These are phyloP conservation scores for Synanthedon myopaeformis DNA, from an alignment of 2,888 invertebrate genomes.

Conservation along the genomic window DNA sequence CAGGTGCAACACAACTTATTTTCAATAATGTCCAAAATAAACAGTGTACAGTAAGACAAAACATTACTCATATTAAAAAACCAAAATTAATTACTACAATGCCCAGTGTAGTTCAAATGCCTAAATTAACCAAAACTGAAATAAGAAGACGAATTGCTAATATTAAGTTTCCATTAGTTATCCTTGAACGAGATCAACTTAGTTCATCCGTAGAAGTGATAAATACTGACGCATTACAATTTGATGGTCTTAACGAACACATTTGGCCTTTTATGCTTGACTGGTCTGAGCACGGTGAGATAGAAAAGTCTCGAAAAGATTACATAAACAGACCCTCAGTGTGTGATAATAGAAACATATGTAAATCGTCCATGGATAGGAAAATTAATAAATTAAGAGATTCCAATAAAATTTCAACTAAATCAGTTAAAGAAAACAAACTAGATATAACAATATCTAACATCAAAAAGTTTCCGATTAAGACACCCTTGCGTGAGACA, in stretches of 20 bases:
- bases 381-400: neutral
- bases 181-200: slow-evolving; percentile 45
- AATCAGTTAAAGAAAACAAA: neutral
- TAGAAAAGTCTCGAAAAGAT: neutral
- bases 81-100: slow-evolving; percentile 20
- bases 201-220: slow-evolving; percentile 24
- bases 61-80: slow-evolving; percentile 12
- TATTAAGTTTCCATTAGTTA: slow-evolving; percentile 37
- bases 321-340: neutral
- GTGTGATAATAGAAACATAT: neutral
- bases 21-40: no score
- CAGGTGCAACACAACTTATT: no score
- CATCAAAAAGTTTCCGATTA: no score
- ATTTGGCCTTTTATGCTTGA: slow-evolving; percentile 53
- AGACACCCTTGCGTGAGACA: neutral
- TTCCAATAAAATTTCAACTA: neutral
- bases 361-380: neutral
- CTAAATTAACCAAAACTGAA: slow-evolving; percentile 33
- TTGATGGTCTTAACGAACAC: slow-evolving; percentile 34
- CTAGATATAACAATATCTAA: neutral
- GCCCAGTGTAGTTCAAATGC: slow-evolving; percentile 15
- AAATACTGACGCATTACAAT: slow-evolving; percentile 32
- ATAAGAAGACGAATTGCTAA: slow-evolving; percentile 33
- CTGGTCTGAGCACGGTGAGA: slow-evolving; percentile 20
- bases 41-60: no score